Evolutionary conservation across 2,888 invertebrate genomes (phyloP).

Genomic region (Priocnemis perturbator): DNA sequence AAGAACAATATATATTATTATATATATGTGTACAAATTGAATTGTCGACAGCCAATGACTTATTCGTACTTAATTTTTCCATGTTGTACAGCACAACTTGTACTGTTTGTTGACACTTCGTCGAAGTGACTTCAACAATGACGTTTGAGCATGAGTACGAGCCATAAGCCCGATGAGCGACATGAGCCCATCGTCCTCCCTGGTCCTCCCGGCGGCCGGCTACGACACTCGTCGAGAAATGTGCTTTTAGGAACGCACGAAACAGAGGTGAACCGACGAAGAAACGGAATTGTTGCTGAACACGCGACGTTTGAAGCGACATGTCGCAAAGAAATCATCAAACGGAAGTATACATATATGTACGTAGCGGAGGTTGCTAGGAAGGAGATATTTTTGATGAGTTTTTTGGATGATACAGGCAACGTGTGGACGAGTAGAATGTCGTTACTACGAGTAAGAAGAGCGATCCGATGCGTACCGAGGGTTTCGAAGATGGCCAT

Average conservation of each 20-base stretch:
- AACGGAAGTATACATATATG: not conserved
- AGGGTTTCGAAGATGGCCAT: slow-evolving; percentile 53
- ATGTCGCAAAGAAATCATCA: not conserved
- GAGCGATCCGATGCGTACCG: slow-evolving; percentile 21
- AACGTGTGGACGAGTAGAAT: slow-evolving; percentile 17
- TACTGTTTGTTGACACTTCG: too few relatives aligned
- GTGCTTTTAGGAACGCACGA: not conserved
- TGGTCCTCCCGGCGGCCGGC: too few relatives aligned
- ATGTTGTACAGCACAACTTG: too few relatives aligned
- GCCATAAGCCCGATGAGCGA: too few relatives aligned
- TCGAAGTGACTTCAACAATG: too few relatives aligned
- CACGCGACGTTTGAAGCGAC: not conserved
- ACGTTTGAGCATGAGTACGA: too few relatives aligned
- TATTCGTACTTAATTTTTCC: too few relatives aligned
- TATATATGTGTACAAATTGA: too few relatives aligned
- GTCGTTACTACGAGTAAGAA: slow-evolving; percentile 12
- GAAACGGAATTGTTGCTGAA: not conserved
- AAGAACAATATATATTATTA: too few relatives aligned
- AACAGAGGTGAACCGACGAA: not conserved
- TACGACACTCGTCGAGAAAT: too few relatives aligned
- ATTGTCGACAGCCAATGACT: too few relatives aligned
- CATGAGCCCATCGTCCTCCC: too few relatives aligned
- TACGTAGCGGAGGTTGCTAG: not conserved
- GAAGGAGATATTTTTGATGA: slow-evolving; percentile 3
- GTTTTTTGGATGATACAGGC: not conserved